A percentile compares a stretch with the other conserved stretches of the same genome.
Conservation (phyloP, 2,113 vertebrate genomes). For the Stigmatopora nigra region DNA sequence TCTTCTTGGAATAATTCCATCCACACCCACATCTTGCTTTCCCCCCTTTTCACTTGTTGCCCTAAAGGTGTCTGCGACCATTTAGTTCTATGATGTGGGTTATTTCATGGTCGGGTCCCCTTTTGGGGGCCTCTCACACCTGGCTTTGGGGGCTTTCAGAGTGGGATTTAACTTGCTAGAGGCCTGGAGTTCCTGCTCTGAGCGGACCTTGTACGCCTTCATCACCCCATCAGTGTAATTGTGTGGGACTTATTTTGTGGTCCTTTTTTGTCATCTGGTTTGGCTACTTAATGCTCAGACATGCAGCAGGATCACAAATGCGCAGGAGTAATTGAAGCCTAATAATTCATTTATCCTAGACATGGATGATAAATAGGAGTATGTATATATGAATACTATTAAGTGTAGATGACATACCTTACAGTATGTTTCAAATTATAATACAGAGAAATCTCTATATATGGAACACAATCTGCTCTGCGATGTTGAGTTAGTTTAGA, state of each 20-base stretch:
- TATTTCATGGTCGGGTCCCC: conserved; percentile 32
- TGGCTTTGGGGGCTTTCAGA: conserved; percentile 50
- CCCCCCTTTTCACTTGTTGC: conserved; percentile 22
- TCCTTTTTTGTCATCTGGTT: conserved; percentile 28
- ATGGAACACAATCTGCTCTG: too few relatives aligned
- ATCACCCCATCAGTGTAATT: conserved; percentile 51
- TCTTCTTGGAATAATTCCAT: conserved; percentile 27
- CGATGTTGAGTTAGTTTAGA: too few relatives aligned
- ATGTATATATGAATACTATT: neutral
- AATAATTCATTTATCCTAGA: conserved; percentile 4
- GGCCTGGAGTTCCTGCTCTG: conserved; percentile 28
- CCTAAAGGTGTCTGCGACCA: conserved; percentile 50
- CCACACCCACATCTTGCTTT: conserved; percentile 28
- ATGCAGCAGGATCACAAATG: conserved; percentile 19
- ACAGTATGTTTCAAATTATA: neutral
- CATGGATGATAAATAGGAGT: neutral
- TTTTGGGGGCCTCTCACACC: conserved; percentile 53
- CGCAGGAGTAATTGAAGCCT: conserved; percentile 12
- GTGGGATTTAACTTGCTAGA: conserved; percentile 38
- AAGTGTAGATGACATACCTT: neutral
- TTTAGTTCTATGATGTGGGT: conserved; percentile 51
- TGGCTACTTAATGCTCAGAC: conserved; percentile 10
- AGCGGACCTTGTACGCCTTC: conserved; percentile 48
- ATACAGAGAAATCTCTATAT: neutral
- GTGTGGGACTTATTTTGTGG: conserved; percentile 43